These are phyloP conservation scores for Lithophane socia DNA, from an alignment of 2,888 invertebrate genomes.

Conservation along the genomic window DNA sequence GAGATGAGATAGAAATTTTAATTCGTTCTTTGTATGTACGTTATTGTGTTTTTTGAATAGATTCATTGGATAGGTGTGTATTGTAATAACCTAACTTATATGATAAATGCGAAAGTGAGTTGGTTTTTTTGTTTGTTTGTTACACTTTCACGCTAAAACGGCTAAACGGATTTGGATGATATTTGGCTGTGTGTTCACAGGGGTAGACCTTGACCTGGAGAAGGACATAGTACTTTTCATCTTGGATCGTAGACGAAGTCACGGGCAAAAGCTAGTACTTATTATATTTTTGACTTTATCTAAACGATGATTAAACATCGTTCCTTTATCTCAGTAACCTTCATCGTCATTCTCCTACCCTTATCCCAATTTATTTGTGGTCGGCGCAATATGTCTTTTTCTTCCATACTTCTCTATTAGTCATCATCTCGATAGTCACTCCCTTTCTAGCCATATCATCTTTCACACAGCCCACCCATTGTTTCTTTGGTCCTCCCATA, in stretches of 20 bases:
- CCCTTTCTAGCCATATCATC: background rate
- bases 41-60: background rate
- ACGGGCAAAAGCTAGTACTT: too few relatives aligned
- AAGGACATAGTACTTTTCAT: too few relatives aligned
- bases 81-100: too few relatives aligned
- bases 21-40: conserved; percentile 3
- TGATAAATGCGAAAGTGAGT: too few relatives aligned
- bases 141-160: too few relatives aligned
- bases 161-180: too few relatives aligned
- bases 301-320: background rate
- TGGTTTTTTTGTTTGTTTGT: too few relatives aligned
- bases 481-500: background rate
- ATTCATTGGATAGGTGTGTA: background rate
- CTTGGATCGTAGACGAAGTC: too few relatives aligned
- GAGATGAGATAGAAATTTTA: background rate
- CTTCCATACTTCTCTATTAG: background rate
- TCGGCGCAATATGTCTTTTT: background rate
- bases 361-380: background rate
- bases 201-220: too few relatives aligned
- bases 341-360: background rate
- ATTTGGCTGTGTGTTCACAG: too few relatives aligned
- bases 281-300: background rate
- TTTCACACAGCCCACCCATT: background rate
- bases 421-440: background rate
- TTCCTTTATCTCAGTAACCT: too few relatives aligned